Conservation (phyloP, 2,113 vertebrate genomes). For the Oreochromis aureus region DNA sequence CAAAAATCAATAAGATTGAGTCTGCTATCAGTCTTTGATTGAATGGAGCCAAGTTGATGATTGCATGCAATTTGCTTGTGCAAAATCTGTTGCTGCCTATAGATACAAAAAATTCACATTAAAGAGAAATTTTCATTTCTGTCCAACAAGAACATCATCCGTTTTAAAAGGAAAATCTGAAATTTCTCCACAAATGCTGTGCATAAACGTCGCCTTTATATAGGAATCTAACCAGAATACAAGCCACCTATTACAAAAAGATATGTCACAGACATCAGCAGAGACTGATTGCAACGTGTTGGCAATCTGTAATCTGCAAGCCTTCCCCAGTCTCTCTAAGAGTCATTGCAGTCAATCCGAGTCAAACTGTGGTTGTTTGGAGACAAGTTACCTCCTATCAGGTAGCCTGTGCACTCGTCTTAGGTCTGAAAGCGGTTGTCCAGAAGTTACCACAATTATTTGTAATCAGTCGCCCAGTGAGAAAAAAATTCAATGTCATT, state of each 20-base stretch:
- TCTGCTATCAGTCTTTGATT: neutral
- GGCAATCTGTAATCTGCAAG: neutral
- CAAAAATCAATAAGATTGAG: neutral
- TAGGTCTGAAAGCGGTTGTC: neutral
- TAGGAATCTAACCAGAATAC: neutral
- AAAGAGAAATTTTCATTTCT: neutral
- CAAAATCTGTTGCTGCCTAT: neutral
- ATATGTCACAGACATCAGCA: neutral
- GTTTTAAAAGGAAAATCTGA: neutral
- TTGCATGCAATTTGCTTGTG: neutral
- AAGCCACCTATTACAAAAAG: neutral
- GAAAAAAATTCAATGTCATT: neutral
- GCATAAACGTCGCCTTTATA: neutral
- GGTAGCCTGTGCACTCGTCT: neutral
- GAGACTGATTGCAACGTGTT: neutral
- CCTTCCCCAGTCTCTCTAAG: neutral
- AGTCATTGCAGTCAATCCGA: neutral
- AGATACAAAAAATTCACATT: neutral
- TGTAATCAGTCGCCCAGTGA: neutral
- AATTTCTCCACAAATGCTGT: neutral
- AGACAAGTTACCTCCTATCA: neutral
- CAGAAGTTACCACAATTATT: rapidly evolving
- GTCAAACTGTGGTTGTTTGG: neutral
- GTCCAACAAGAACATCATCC: neutral
- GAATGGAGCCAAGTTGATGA: neutral